phyloP scores from a whole-genome alignment of 2,113 vertebrate species.

The Nesogale talazaci region DNA sequence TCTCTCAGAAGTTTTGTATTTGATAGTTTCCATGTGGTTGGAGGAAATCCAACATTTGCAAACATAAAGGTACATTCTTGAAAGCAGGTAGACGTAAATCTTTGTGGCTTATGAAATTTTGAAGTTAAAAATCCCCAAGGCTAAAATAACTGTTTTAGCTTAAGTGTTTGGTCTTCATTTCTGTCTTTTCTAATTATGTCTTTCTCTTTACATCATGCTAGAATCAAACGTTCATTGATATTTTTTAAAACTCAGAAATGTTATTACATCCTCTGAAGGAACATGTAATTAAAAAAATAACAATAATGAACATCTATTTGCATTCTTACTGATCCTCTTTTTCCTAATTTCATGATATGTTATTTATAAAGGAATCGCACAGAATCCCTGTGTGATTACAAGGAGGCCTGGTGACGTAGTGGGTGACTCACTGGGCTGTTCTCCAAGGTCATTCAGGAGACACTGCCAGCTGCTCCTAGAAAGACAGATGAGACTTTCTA shows the following conservation, averaged over 20 bases:
- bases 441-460: too few relatives aligned
- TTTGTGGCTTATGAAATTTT: constrained; percentile 11
- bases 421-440: too few relatives aligned
- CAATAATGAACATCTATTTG: neutral
- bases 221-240: neutral
- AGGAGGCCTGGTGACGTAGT: neutral
- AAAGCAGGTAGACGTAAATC: neutral
- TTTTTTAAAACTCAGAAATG: constrained; percentile 19
- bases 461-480: too few relatives aligned
- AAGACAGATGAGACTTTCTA: too few relatives aligned
- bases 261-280: neutral
- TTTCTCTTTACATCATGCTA: neutral
- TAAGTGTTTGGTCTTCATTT: neutral
- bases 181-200: neutral
- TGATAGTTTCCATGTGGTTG: neutral
- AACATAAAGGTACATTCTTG: neutral
- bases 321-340: neutral
- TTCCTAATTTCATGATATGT: neutral
- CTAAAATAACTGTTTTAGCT: neutral
- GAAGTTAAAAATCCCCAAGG: neutral
- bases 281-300: neutral
- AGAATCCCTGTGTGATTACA: neutral
- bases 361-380: neutral
- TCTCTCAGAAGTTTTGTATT: constrained; percentile 21
- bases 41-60: constrained; percentile 27